phyloP scores from a whole-genome alignment of 1,140 invertebrate species.

The Stenopsyche tienmushanensis region DNA sequence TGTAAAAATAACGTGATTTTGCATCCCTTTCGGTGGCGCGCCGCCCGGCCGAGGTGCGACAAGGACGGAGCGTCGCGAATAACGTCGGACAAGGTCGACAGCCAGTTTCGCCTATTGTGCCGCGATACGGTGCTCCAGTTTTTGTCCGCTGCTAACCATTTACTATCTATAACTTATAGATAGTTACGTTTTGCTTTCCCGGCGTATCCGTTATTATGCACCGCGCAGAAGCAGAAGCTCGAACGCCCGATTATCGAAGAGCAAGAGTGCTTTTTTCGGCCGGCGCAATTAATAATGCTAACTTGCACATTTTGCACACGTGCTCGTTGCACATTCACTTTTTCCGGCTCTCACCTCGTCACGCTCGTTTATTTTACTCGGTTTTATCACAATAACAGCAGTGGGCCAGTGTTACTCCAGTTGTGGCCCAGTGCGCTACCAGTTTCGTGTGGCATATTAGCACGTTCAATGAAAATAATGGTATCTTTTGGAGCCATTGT shows the following conservation, averaged over 20 bases:
- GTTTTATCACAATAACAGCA: too few species aligned
- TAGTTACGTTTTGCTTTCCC: not conserved
- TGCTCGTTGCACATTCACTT: too few species aligned
- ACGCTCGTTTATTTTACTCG: too few species aligned
- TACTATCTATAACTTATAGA: not conserved
- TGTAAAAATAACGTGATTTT: not conserved
- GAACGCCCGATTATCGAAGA: not conserved
- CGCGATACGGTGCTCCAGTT: conserved; percentile 1
- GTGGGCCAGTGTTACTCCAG: too few species aligned
- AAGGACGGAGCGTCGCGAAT: not conserved
- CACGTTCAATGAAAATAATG: too few species aligned
- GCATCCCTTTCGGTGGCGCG: not conserved
- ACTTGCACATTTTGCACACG: not conserved
- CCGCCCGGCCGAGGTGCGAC: not conserved
- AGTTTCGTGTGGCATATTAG: too few species aligned
- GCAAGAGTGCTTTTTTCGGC: not conserved
- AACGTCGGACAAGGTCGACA: conserved; percentile 6
- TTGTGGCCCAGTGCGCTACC: too few species aligned
- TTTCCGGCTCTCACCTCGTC: too few species aligned
- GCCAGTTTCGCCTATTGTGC: not conserved
- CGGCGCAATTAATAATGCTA: not conserved
- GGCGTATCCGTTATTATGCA: not conserved
- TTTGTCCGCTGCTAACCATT: not conserved
- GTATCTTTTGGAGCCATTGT: too few species aligned
- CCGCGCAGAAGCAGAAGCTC: not conserved